phyloP scores from a whole-genome alignment of 2,113 vertebrate genomes.

The Petrocephalus microphthalmus region DNA sequence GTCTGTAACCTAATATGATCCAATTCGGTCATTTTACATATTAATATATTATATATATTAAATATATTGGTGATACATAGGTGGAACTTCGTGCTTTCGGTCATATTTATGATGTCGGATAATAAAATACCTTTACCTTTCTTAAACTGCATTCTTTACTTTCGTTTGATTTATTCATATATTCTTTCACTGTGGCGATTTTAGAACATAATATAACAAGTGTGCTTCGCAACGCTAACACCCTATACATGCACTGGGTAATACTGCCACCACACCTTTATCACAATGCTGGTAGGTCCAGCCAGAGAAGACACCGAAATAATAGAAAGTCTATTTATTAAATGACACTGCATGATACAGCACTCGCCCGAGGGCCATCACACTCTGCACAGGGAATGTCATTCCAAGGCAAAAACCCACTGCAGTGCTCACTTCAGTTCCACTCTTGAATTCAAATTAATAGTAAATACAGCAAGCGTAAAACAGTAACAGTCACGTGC shows the following conservation, averaged over 20 bases:
- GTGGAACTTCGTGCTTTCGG: neutral
- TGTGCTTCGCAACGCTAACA: neutral
- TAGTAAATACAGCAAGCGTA: neutral
- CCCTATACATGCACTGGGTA: neutral
- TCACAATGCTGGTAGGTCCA: neutral
- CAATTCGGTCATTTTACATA: neutral
- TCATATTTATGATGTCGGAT: neutral
- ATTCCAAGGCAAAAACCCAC: neutral
- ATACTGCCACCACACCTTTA: neutral
- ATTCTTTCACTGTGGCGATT: neutral
- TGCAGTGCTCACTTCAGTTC: neutral
- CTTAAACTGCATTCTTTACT: neutral
- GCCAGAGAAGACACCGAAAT: neutral
- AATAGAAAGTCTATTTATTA: neutral
- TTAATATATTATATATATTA: neutral
- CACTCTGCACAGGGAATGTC: neutral
- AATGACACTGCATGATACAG: neutral
- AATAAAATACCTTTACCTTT: neutral
- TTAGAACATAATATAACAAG: neutral
- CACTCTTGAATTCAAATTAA: neutral
- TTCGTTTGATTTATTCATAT: neutral
- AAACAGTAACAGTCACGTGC: neutral
- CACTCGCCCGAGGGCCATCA: neutral
- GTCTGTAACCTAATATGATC: neutral
- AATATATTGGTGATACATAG: neutral